Base-by-base conservation (phyloP, 2,797 vertebrate genomes). In the Sparus aurata region DNA sequence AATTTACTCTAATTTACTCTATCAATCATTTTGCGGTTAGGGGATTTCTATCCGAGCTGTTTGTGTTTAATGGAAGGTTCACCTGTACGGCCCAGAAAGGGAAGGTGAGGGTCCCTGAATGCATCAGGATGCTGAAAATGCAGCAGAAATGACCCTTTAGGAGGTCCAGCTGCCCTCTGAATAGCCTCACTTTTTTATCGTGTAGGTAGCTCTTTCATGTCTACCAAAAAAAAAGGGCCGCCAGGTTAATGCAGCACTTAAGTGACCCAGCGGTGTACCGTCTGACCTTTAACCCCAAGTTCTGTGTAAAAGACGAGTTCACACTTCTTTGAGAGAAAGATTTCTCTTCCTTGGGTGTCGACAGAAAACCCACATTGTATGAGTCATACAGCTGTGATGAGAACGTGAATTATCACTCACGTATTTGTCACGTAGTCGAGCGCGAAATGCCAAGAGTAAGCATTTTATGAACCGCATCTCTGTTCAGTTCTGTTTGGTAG, bases 401-500 rank as follows among this genome's bases (percentile, higher is more conserved):
- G 59, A 68, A 30, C 58, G 77, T 65, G 17, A 73, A 81, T 68
- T 43, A 54, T 49, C 38, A 69, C 60, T 59, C 30, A 65, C 77
- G 23, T 15, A 22, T 69, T 62, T 67, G 58, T 62, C 45, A 70
- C 13, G 6, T 71, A 60, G 67, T 45, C 66, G 20, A 47, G 58
- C 60, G 25, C 16, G 60, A 66, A 81, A 69, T 81, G 75, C 69
- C 74, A 18, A 12, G 27, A 50, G 60, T 74, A 82, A 79, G 45
- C 64, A 38, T 80, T 82, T 79, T 57, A 57, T 57, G 23, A 86
- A 49, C 52, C 25, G 3, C 73, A 62, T 54, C 10, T 22, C 54
- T 80, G 84, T 85, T 84, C 63, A 83, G 57, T 88, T 70, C 76
- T 64, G 81, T 74, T 76, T 57, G 52, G 61, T 65, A 43, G 38